Base-by-base conservation (phyloP, 2,113 vertebrate genomes). In the Panthera uncia region DNA sequence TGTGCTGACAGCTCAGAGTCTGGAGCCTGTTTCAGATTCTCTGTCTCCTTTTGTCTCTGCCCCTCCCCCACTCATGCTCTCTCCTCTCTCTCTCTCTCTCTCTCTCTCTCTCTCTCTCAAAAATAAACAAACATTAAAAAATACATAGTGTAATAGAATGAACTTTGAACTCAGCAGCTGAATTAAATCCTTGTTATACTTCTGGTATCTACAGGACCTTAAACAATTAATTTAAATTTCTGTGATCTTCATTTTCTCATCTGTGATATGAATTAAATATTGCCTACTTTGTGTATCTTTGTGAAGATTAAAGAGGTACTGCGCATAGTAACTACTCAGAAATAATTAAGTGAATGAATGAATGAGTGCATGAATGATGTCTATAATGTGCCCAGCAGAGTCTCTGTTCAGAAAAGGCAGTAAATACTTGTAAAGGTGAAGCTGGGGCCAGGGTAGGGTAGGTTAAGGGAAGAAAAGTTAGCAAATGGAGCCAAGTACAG, bases 211-310 rank as follows among this genome's bases (percentile, higher is more conserved):
- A 41, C 61, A 14, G 83, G 9, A 89, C 5, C 6, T 65, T 19
- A 4, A 52, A 48, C 13, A 41, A 52, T 83, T 84, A 45, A 65
- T 73, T 96, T 88, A 71, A 45, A 55, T 92, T 92, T 88, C 63
- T 80, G 7, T 89, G 29, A n/a, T 29, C 10, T 91, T 89, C 91
- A 85, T 50, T 79, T 94, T 83, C 14, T 65, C 41, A 73, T 73
- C 2, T 97, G 21, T 91, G 68, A 87, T 68, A 79, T 38, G 36
- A 88, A 45, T 63, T 79, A 89, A 71, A 69, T n/a, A 94, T 90
- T 63, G 23, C 23, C 13, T 69, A 27, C 23, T 8, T 69, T 76
- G 15, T 33, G 9, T 83, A 38, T 89, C 65, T 81, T 57, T 15
- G n/a, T 79, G 38, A 88, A 48, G 13, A 90, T 48, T 79, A 55